These are phyloP conservation scores for Pandemis corylana DNA, from an alignment of 2,888 invertebrate genomes.

Conservation along the genomic window DNA sequence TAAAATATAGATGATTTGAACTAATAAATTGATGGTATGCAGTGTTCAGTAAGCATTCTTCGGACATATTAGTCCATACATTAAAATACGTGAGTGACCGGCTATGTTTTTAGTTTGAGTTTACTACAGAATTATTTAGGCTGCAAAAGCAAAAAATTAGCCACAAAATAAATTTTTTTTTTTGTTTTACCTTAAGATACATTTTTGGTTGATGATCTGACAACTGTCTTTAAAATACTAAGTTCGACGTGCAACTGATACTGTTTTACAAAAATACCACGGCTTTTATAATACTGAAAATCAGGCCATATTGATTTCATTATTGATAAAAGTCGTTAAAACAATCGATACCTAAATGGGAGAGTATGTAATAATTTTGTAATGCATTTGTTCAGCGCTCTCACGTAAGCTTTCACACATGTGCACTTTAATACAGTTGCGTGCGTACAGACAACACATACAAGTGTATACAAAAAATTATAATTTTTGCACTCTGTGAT, in stretches of 20 bases:
- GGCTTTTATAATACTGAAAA: conserved; percentile 23
- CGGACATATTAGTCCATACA: too few relatives aligned
- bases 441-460: too few relatives aligned
- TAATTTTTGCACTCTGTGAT: too few relatives aligned
- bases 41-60: too few relatives aligned
- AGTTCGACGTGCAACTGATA: conserved; percentile 13
- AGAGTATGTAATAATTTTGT: conserved; percentile 7
- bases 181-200: conserved; percentile 21
- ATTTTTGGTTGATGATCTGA: not conserved
- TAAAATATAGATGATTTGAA: not conserved
- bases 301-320: not conserved
- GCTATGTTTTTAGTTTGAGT: too few relatives aligned
- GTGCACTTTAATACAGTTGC: not conserved
- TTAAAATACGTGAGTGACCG: too few relatives aligned
- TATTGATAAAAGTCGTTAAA: conserved; percentile 10
- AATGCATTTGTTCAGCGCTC: conserved; percentile 4
- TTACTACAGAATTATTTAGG: too few relatives aligned
- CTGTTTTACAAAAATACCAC: not conserved
- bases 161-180: too few relatives aligned
- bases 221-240: not conserved
- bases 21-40: too few relatives aligned
- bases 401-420: conserved; percentile 3
- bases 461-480: too few relatives aligned
- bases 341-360: conserved; percentile 4
- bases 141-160: too few relatives aligned